Base-by-base conservation (phyloP, 2,888 invertebrate species). In the Sarcophaga variegata region DNA sequence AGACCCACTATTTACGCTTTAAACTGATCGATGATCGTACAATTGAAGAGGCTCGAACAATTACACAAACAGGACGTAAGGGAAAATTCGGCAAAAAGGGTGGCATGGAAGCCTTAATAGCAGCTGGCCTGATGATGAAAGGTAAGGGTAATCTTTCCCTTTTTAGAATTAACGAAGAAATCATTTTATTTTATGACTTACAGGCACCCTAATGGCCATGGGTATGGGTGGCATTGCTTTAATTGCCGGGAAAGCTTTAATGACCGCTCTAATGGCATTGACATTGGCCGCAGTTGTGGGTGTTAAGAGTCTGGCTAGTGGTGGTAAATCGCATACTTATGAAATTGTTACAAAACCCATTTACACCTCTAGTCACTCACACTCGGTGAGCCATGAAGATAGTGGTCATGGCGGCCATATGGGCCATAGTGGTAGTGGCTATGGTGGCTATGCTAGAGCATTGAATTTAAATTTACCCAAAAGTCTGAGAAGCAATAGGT, bases 331-430 rank as follows among this genome's bases (percentile, higher is more conserved):
- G 12, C 97, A 97, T 11, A 97, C 97, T 0, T 97, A 97, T 91
- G 97, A 97, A 93, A 97, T 97, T 86, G 96, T 97, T 10, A 96
- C 97, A 64, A 97, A 97, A 89, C 97, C 97, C 0, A 94, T 97
- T 0, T 97, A 97, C 92, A 95, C 95, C 1, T 96, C 96, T 45
- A 94, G 94, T 5, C 95, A 95, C 82, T 94, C 94, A 0, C 95
- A 95, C 78, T 95, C 95, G 0, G 94, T 95, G 0, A 95, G 94
- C 5, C 95, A 95, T 89, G 95, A 95, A 86, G 95, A 95, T 79
- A 94, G 94, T 0, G 95, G 94, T 74, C 90, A 89, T 3, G 94
- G 94, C 0, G 89, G 87, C 12, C 90, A 87, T 78, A 88, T 86
- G 2, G 90, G 88, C 5, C 94, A 94, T 0, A 95, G 94, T 90